These are phyloP conservation scores for Ceyx cyanopectus DNA, from an alignment of 2,113 vertebrate genomes.

Conservation along the genomic window DNA sequence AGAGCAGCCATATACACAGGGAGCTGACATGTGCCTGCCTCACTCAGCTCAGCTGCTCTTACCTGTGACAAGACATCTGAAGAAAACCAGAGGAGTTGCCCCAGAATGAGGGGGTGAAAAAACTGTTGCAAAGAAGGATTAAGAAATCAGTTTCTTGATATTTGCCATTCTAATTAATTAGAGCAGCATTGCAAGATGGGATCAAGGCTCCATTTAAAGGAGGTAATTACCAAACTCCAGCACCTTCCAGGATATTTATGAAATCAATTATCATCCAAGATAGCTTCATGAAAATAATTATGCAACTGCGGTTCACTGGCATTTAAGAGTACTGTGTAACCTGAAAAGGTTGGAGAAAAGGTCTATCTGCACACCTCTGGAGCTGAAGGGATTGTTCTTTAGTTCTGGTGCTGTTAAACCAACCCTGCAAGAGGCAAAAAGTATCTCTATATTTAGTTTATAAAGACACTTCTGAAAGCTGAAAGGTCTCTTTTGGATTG, in stretches of 20 bases:
- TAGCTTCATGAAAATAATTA: neutral
- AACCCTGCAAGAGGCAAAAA: neutral
- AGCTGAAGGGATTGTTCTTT: neutral
- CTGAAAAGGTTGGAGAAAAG: neutral
- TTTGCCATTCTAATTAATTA: slow-evolving; percentile 4
- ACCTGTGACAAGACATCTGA: neutral
- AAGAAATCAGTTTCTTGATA: neutral
- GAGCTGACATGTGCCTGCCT: neutral
- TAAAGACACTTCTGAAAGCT: neutral
- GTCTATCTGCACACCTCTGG: neutral
- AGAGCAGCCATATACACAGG: neutral
- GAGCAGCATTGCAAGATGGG: neutral
- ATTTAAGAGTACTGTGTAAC: neutral
- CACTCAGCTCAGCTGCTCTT: neutral
- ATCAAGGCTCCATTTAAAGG: neutral
- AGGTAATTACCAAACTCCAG: neutral
- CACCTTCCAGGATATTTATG: neutral
- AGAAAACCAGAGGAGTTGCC: neutral
- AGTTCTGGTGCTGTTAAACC: neutral
- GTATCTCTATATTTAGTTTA: neutral
- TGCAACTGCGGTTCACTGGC: neutral
- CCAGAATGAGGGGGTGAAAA: neutral
- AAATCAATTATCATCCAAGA: neutral
- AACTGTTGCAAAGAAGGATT: neutral
- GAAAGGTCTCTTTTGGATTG: neutral